phyloP scores from a whole-genome alignment of 2,888 invertebrate genomes.

The Callyntrura guangdongensis region DNA sequence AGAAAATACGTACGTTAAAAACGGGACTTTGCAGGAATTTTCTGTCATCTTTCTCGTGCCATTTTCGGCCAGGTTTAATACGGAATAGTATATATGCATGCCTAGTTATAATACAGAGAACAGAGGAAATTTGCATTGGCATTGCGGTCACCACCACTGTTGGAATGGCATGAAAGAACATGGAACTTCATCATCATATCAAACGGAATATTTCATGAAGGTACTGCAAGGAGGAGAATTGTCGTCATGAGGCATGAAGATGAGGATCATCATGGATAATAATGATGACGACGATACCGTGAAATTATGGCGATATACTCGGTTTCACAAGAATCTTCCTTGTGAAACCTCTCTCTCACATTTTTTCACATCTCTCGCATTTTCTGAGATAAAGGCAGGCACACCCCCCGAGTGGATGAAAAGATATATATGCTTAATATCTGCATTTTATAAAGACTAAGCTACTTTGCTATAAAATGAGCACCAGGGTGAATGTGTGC shows the following conservation, averaged over 20 bases:
- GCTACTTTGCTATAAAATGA: no score
- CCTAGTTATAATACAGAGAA: no score
- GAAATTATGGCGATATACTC: conserved; percentile 15
- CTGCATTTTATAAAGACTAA: conserved; percentile 1
- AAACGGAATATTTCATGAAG: conserved; percentile 35
- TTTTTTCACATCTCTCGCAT: not conserved
- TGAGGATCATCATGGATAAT: no score
- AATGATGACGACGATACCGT: not conserved
- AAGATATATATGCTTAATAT: conserved; percentile 2
- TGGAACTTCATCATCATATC: conserved; percentile 3
- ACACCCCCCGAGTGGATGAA: not conserved
- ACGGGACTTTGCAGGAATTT: conserved; percentile 10
- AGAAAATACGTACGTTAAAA: conserved; percentile 38
- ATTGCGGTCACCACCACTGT: conserved; percentile 66
- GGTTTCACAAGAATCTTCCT: not conserved
- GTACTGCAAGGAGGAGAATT: no score
- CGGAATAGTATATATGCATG: no score
- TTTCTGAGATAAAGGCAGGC: not conserved
- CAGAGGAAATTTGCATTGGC: conserved; percentile 72
- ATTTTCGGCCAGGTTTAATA: not conserved
- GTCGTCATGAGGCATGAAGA: conserved; percentile 22
- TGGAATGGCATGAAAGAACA: conserved; percentile 17
- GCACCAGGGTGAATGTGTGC: no score
- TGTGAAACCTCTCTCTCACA: not conserved
- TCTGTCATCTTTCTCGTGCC: not conserved